Percentiles rank a stretch among this genome's conserved stretches.
Evolutionary conservation across 2,113 vertebrate species (phyloP).

Genomic region (Pomatostomus ruficeps): DNA sequence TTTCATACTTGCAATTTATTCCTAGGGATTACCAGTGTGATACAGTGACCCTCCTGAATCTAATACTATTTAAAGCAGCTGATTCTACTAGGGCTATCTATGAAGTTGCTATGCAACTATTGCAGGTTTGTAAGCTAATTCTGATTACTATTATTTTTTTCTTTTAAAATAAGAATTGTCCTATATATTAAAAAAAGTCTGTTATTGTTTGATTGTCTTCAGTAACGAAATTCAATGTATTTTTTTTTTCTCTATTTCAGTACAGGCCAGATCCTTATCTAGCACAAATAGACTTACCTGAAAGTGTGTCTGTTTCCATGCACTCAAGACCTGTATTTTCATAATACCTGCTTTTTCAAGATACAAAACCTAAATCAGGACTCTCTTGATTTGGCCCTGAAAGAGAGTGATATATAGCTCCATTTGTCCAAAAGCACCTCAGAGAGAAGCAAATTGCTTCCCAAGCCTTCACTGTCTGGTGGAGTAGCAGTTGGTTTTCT

Average conservation of each 20-base stretch:
- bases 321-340: neutral
- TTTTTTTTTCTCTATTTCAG: neutral
- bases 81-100: conserved; percentile 96
- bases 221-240: neutral
- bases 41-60: conserved; percentile 95
- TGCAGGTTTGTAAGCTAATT: conserved; percentile 83
- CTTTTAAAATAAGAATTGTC: neutral
- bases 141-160: neutral
- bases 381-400: neutral
- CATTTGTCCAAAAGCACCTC: neutral
- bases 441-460: neutral
- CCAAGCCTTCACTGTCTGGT: neutral
- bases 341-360: neutral
- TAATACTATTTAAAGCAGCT: conserved; percentile 97
- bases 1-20: conserved; percentile 17
- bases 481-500: neutral
- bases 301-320: neutral
- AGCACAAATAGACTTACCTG: neutral
- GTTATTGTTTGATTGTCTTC: neutral
- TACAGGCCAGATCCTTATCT: neutral
- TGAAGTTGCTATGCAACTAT: conserved; percentile 96
- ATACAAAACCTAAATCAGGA: neutral
- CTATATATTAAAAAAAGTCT: neutral
- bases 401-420: neutral
- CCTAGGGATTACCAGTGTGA: conserved; percentile 97